A percentile compares a stretch with the other conserved stretches of the same genome.
Evolutionary conservation across 2,797 vertebrate species (phyloP).

Genomic region (Sebastes aleutianus): DNA sequence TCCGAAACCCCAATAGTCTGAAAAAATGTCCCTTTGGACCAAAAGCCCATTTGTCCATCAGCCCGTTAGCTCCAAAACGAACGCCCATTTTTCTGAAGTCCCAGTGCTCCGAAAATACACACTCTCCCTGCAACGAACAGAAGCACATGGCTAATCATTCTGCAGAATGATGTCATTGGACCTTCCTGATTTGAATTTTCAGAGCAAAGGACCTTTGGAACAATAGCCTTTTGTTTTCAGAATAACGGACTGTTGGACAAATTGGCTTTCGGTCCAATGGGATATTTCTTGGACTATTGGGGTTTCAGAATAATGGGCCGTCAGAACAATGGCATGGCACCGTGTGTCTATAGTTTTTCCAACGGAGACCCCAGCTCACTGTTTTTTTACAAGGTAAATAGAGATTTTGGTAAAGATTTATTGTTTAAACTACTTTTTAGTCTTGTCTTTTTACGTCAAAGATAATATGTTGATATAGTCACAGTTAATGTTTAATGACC

Average conservation of each 20-base stretch:
- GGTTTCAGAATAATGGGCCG: neutral
- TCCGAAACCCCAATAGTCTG: no score
- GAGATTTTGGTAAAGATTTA: no score
- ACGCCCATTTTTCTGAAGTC: neutral
- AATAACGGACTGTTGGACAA: neutral
- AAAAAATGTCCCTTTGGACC: neutral
- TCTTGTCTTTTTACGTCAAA: no score
- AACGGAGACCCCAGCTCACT: accelerated
- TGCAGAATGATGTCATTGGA: neutral
- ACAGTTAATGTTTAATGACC: neutral
- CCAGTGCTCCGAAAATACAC: neutral
- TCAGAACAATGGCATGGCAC: no score
- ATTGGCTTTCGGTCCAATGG: neutral
- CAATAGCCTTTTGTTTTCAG: neutral
- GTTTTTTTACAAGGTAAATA: accelerated
- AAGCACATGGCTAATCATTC: neutral
- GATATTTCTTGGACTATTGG: neutral
- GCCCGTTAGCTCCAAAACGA: neutral
- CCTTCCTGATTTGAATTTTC: neutral
- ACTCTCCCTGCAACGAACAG: no score
- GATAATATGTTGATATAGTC: neutral
- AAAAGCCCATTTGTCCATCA: neutral
- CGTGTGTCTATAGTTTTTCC: no score
- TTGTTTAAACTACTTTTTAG: no score
- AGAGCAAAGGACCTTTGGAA: neutral